Base-by-base conservation (phyloP, 37 sponge, comb jelly and placozoan species). In the Geodia barretti region DNA sequence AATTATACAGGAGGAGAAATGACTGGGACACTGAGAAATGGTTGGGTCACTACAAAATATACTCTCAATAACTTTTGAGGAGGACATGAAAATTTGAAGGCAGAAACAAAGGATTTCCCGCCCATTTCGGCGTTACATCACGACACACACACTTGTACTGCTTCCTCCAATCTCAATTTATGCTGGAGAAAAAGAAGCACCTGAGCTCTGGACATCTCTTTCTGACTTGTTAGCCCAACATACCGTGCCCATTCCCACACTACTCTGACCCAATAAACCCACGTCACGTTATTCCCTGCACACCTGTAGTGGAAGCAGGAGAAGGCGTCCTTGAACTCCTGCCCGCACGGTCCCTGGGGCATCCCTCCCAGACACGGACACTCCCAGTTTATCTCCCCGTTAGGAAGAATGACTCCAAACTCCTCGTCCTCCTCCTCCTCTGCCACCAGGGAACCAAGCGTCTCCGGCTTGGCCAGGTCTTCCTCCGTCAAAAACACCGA, bases 301-400 rank as follows among this genome's bases (percentile, higher is more conserved):
- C 63, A 90, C 68, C 81, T 91, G 67, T 87, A 83, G 77, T 88
- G 90, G 72, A 97, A 97, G 54, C 97, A 97, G 4, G 84, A 79
- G 73, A 97, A 97, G 28, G 97, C 91, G 7, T 67, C 74, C 70
- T 79, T 87, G 78, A 97, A 97, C 61, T 91, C 92, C 40, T 84
- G 76, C 61, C 90, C 97, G 80, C 97, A 97, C 4, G 97, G 87
- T 1, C 92, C 91, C 19, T 79, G 60, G 7, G 92, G 70, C 89
- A 97, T 89, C 30, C 90, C 97, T 17, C 92, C 94, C 39, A 97
- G 83, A 79, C 97, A 97, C 26, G 94, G 97, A 39, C 97, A 97
- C 64, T 97, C 94, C 97, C 97, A 97, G 85, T 97, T 97, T 60
- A 97, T 88, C 41, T 94, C 94, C 11, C 97, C 97, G 65, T 65